These are phyloP conservation scores for Helicoverpa zea DNA, from an alignment of 1,140 invertebrate species.

Conservation along the genomic window DNA sequence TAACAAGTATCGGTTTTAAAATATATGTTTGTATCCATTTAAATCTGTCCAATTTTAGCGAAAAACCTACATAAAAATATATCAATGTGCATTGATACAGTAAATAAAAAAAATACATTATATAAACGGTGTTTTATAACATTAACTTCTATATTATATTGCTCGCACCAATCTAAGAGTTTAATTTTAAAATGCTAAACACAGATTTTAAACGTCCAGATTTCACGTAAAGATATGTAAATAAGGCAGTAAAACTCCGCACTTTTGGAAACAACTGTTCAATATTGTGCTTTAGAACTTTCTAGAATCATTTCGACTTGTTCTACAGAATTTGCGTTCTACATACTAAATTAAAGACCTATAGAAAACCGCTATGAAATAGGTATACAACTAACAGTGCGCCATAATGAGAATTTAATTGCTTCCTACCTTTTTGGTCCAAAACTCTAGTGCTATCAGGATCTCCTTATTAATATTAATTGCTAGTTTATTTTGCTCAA, in stretches of 20 bases:
- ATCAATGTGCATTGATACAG: too few relatives aligned
- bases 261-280: slow-evolving; percentile 25
- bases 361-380: slow-evolving; percentile 6
- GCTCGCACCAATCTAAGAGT: neutral
- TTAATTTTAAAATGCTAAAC: slow-evolving; percentile 5
- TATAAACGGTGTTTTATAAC: neutral
- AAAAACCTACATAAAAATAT: too few relatives aligned
- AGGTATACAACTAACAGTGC: neutral
- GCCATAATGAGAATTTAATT: slow-evolving; percentile 49
- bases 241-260: slow-evolving; percentile 27
- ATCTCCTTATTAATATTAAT: slow-evolving; percentile 49
- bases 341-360: neutral
- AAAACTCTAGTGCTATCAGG: slow-evolving; percentile 26
- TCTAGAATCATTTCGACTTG: slow-evolving; percentile 7
- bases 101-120: too few relatives aligned
- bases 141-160: neutral
- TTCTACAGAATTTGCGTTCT: slow-evolving; percentile 2
- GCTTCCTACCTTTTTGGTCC: slow-evolving; percentile 24
- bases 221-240: slow-evolving; percentile 34
- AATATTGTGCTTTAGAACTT: slow-evolving; percentile 20
- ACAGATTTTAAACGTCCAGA: slow-evolving; percentile 31
- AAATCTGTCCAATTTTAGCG: too few relatives aligned
- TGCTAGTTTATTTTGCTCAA: slow-evolving; percentile 30
- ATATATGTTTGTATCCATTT: too few relatives aligned
- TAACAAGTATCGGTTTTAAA: too few relatives aligned